Evolutionary conservation across 2,797 vertebrate species (phyloP), one percentile per base, ranked within the genome.

Genomic region (Enteromius viviparus): DNA sequence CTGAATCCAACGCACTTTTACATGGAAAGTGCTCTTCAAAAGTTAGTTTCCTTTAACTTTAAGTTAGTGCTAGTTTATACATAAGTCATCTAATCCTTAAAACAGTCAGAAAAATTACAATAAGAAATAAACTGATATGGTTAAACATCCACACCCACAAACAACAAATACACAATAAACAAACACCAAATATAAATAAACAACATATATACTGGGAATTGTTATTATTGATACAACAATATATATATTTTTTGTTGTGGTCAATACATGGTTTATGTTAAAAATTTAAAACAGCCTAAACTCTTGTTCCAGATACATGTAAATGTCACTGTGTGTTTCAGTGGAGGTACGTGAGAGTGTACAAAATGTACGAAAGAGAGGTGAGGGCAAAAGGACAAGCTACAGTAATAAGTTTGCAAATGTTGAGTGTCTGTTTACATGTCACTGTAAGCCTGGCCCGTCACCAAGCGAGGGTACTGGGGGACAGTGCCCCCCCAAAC

Each of bases 401-500:
- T 74, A 37, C 37, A 37, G 37, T 37, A 55, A 37, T 42, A 1
- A 19, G 45, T 51, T 37, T 51, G 69, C 29, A 49, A 29, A 60
- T 42, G 51, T n/a, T 6, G 0, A 23, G 21, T 53, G 21, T 40
- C 14, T 40, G 21, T 65, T 81, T 26, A 71, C 34, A 58, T 65
- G 45, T 78, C 21, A 68, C 47, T 72, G 76, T 84, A 69, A 78
- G 79, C 70, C 34, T 6, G 34, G 34, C 34, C 6, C 1, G 34
- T 37, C 6, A 5, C 5, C 34, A 37, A 37, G 34, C 1, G 34
- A 5, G 32, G 32, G 3, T 34, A 34, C 32, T 34, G 32, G 32
- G 32, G 32, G 3, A 34, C 32, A 5, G 5, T 37, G 34, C 34
- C 34, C 34, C 34, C 34, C 6, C 34, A 37, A 37, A 37, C 34